Conservation (phyloP, 2,888 invertebrate genomes). For the Azorinus chamasolen region DNA sequence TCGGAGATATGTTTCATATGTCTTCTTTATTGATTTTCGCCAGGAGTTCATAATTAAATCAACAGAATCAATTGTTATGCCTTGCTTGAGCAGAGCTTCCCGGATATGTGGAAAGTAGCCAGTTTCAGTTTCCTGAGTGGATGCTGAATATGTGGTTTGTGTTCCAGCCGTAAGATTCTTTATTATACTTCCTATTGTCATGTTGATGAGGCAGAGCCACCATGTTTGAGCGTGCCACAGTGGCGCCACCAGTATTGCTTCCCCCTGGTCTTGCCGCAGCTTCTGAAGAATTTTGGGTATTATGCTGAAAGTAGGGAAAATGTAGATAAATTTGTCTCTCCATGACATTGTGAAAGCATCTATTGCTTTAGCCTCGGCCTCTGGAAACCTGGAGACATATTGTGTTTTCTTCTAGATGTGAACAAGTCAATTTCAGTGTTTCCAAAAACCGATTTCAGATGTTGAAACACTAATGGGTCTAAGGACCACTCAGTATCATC, state of each 20-base stretch:
- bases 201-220: conserved; percentile 22
- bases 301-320: conserved; percentile 61
- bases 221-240: conserved; percentile 44
- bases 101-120: conserved; percentile 51
- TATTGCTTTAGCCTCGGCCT: conserved; percentile 41
- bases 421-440: conserved; percentile 35
- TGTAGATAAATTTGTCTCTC: conserved; percentile 24
- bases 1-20: conserved; percentile 37
- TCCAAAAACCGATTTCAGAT: conserved; percentile 3
- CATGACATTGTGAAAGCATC: conserved; percentile 53
- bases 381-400: conserved; percentile 42
- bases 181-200: conserved; percentile 10
- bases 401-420: conserved; percentile 44
- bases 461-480: conserved; percentile 12
- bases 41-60: conserved; percentile 53
- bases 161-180: conserved; percentile 13
- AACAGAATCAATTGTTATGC: conserved; percentile 30
- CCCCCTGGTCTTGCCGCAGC: conserved; percentile 16
- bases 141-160: conserved; percentile 19
- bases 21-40: conserved; percentile 42
- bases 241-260: conserved; percentile 33
- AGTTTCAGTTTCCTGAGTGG: conserved; percentile 46
- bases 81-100: conserved; percentile 21
- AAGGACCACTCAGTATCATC: conserved; percentile 56
- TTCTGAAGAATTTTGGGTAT: conserved; percentile 25